Conservation (phyloP, 2,113 vertebrate species). For the Semnopithecus entellus region DNA sequence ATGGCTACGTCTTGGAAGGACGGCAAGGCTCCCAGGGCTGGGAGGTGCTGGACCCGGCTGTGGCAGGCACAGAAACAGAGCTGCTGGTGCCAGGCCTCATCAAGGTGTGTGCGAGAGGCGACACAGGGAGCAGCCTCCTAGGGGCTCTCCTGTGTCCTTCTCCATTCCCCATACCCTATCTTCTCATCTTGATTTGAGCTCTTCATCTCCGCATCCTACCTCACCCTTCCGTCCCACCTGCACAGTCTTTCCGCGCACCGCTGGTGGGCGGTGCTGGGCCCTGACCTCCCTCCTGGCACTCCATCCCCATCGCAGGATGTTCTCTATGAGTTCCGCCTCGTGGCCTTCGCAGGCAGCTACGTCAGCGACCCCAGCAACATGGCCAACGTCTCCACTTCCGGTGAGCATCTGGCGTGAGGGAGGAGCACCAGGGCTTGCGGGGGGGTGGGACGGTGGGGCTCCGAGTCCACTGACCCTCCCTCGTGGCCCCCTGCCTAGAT, state of each 20-base stretch:
- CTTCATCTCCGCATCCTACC: no score
- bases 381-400: slow-evolving; percentile 91
- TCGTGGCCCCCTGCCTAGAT: slow-evolving; percentile 81
- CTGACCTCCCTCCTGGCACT: not conserved
- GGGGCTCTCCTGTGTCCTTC: no score
- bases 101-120: slow-evolving; percentile 83
- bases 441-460: no score
- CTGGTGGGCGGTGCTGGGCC: not conserved
- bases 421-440: not conserved
- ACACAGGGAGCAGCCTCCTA: fast-evolving
- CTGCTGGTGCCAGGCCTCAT: slow-evolving; percentile 92
- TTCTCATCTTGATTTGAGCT: not conserved
- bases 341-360: slow-evolving; percentile 90
- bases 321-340: slow-evolving; percentile 92
- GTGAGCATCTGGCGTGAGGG: slow-evolving; percentile 77
- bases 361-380: slow-evolving; percentile 93
- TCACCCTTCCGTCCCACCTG: not conserved
- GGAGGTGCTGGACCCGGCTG: slow-evolving; percentile 89
- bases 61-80: slow-evolving; percentile 87
- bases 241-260: not conserved
- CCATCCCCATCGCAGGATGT: slow-evolving; percentile 85
- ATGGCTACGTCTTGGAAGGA: slow-evolving; percentile 91
- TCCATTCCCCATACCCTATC: not conserved
- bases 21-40: slow-evolving; percentile 89
- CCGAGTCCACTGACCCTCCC: not conserved